These are phyloP conservation scores for Tragelaphus buxtoni DNA, from an alignment of 2,113 vertebrate species.

Conservation along the genomic window DNA sequence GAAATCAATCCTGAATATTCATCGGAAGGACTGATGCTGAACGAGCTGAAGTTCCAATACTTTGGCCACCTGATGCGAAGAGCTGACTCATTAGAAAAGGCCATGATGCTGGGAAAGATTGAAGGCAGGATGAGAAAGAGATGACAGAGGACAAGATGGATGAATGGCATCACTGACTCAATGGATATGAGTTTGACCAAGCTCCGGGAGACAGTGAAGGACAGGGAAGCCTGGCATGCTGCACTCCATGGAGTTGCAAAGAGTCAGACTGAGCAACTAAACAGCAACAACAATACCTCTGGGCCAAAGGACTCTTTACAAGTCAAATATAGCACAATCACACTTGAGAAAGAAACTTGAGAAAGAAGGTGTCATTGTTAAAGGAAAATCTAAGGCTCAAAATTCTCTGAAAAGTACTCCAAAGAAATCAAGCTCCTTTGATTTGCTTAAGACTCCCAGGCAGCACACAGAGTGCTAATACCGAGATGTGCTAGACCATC, in stretches of 20 bases:
- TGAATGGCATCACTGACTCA: background rate
- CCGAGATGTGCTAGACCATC: background rate
- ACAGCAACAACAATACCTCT: background rate
- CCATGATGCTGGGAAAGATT: background rate
- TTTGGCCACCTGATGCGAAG: background rate
- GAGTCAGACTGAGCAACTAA: background rate
- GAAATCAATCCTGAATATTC: background rate
- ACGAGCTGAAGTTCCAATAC: background rate
- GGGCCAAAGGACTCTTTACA: slow-evolving; percentile 1
- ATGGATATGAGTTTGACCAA: background rate
- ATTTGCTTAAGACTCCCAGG: background rate
- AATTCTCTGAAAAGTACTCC: background rate
- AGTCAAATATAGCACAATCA: background rate
- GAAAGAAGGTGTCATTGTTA: background rate
- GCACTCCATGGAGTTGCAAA: background rate
- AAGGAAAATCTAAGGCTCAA: background rate
- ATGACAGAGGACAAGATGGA: background rate
- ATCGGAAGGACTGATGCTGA: background rate
- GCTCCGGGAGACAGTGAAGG: background rate
- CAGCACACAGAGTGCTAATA: background rate
- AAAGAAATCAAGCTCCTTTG: background rate
- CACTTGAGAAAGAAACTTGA: background rate
- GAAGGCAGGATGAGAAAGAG: background rate
- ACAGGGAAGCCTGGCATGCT: background rate
- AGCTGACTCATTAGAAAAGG: background rate